Percentiles rank a stretch among this genome's conserved stretches.
Evolutionary conservation across 2,113 vertebrate genomes (phyloP).

Genomic region (Zapus hudsonius): DNA sequence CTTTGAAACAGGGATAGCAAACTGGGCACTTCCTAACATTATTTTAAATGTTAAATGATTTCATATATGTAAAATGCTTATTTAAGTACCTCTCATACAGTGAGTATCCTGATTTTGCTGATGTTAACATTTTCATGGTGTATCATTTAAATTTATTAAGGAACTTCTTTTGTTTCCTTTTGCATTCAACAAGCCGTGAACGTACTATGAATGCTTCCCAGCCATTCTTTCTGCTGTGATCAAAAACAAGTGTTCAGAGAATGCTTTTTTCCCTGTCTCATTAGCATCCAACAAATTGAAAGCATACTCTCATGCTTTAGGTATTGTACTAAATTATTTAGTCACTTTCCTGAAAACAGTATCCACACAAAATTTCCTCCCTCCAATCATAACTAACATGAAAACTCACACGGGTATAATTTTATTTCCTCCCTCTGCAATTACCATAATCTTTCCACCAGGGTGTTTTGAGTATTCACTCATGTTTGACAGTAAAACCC

Average conservation of each 20-base stretch:
- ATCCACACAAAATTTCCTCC: neutral
- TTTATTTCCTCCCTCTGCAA: constrained; percentile 33
- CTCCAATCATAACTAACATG: neutral
- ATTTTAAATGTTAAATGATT: constrained; percentile 1
- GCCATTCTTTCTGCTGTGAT: neutral
- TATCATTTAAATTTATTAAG: neutral
- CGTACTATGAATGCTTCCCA: neutral
- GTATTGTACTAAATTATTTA: constrained; percentile 28
- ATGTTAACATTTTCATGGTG: neutral
- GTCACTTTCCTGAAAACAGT: neutral
- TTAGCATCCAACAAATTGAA: constrained; percentile 33
- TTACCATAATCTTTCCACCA: constrained; percentile 24
- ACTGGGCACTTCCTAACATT: neutral
- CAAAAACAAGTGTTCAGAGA: neutral
- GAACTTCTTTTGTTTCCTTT: neutral
- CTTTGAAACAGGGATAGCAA: neutral
- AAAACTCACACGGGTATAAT: constrained; percentile 45
- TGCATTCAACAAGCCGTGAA: neutral
- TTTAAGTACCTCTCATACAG: neutral
- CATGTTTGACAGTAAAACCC: constrained; percentile 52
- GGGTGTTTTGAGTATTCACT: constrained; percentile 36
- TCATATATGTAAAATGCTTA: neutral
- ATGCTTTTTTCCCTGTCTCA: neutral
- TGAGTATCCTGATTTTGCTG: neutral
- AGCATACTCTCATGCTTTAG: neutral